phyloP scores from a whole-genome alignment of 2,888 invertebrate species.

The Ormyrus pomaceus region DNA sequence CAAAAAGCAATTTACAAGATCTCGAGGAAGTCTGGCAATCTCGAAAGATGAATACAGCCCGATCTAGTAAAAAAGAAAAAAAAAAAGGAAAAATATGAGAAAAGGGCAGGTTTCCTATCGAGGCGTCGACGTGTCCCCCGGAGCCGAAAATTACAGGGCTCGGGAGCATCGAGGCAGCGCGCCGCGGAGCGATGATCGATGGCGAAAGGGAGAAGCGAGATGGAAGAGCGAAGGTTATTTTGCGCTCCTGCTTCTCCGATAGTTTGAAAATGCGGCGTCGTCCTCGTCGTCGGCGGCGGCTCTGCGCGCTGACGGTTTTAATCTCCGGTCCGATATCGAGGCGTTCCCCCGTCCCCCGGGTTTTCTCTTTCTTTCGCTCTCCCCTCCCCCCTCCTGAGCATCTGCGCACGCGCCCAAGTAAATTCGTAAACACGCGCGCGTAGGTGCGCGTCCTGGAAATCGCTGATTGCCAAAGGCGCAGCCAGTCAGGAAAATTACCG shows the following conservation, averaged over 20 bases:
- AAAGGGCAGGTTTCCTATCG: conserved; percentile 10
- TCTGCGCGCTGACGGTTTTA: conserved; percentile 55
- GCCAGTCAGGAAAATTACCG: conserved; percentile 50
- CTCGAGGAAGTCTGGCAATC: conserved; percentile 22
- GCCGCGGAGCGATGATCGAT: conserved; percentile 53
- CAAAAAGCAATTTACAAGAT: too few relatives aligned
- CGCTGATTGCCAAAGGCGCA: conserved; percentile 52
- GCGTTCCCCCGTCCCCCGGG: conserved; percentile 28
- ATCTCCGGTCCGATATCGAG: conserved; percentile 58
- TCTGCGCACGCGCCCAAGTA: too few relatives aligned
- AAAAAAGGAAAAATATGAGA: neutral
- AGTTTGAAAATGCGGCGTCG: conserved; percentile 41
- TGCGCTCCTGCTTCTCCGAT: conserved; percentile 47
- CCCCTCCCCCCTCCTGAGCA: too few relatives aligned
- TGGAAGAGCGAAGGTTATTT: conserved; percentile 50
- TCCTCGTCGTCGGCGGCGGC: neutral
- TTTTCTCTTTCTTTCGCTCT: neutral
- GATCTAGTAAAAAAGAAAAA: conserved; percentile 16
- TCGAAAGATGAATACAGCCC: conserved; percentile 29
- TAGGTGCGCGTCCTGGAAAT: conserved; percentile 19
- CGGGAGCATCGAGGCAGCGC: conserved; percentile 1
- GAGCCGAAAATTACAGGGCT: conserved; percentile 55
- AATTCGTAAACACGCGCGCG: too few relatives aligned
- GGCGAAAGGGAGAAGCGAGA: conserved; percentile 11
- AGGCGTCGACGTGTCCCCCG: conserved; percentile 27